Conservation (phyloP, 2,888 invertebrate genomes). For the Smittia aterrima region DNA sequence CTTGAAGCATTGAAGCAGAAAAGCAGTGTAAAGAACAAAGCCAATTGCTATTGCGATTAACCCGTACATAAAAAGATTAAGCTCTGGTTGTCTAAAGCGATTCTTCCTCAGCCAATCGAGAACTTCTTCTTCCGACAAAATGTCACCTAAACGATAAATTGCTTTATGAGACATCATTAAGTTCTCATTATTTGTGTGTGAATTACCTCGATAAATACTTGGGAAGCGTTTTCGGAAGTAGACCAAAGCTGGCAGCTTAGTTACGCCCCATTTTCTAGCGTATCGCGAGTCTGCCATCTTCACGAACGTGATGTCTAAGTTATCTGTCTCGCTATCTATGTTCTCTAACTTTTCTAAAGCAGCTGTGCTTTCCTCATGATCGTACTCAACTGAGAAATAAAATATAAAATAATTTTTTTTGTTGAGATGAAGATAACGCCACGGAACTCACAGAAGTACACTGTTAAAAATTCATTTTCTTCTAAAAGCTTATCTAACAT, state of each 20-base stretch:
- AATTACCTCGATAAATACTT: conserved; percentile 82
- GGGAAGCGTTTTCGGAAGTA: conserved; percentile 90
- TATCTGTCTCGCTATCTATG: conserved; percentile 93
- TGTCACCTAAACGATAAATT: conserved; percentile 62
- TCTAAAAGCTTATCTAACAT: conserved; percentile 93
- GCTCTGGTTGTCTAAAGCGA: conserved; percentile 86
- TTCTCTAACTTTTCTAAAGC: conserved; percentile 84
- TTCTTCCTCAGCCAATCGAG: conserved; percentile 91
- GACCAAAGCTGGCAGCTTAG: conserved; percentile 84
- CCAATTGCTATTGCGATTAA: conserved; percentile 80
- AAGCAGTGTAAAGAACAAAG: conserved; percentile 86
- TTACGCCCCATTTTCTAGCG: conserved; percentile 91
- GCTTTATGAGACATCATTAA: conserved; percentile 16
- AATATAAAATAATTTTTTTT: no score
- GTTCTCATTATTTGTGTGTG: not conserved
- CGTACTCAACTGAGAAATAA: conserved; percentile 67
- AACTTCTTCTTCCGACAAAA: conserved; percentile 80
- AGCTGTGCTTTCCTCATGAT: conserved; percentile 74
- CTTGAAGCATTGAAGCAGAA: conserved; percentile 86
- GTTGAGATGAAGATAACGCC: conserved; percentile 31
- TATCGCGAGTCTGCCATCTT: conserved; percentile 90
- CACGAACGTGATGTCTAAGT: conserved; percentile 89
- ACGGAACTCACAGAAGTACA: conserved; percentile 84
- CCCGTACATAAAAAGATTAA: conserved; percentile 93
- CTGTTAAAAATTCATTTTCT: conserved; percentile 92